A percentile compares a stretch with the other conserved stretches of the same genome.
These are phyloP conservation scores for Leptogaster cylindrica DNA, from an alignment of 2,888 invertebrate species.

Conservation along the genomic window DNA sequence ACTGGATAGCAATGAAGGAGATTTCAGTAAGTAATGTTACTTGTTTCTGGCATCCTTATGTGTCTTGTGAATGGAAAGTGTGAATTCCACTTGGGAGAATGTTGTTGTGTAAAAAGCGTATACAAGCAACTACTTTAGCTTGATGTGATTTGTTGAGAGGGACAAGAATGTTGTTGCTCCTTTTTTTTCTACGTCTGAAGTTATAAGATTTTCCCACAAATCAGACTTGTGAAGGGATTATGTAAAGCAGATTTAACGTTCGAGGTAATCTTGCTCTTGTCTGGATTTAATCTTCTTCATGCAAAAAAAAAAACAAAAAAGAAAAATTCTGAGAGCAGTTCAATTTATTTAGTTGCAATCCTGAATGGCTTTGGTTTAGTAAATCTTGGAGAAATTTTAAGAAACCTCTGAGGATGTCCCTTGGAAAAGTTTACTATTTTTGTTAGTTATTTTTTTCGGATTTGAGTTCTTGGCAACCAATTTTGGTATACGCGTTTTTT, in stretches of 20 bases:
- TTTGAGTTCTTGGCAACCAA: no score
- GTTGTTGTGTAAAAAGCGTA: background rate
- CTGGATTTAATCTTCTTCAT: no score
- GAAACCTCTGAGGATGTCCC: no score
- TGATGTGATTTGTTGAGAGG: background rate
- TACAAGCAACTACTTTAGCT: background rate
- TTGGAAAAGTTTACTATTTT: no score
- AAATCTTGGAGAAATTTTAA: no score
- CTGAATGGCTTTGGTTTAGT: no score
- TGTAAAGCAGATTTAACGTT: background rate
- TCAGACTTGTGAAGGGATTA: background rate
- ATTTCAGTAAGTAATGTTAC: constrained; percentile 47
- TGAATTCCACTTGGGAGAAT: constrained; percentile 6
- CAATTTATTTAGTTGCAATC: no score
- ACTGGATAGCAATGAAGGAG: constrained; percentile 54
- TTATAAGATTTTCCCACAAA: background rate
- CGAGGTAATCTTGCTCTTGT: background rate
- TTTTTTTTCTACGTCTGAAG: no score
- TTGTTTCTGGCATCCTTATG: background rate
- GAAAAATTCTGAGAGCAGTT: no score
- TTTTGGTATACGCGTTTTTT: no score
- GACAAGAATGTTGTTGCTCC: background rate
- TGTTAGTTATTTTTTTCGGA: no score
- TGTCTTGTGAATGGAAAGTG: background rate
- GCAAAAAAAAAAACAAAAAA: no score